phyloP scores from a whole-genome alignment of 2,113 vertebrate species.

The Pogonocichla stellata region DNA sequence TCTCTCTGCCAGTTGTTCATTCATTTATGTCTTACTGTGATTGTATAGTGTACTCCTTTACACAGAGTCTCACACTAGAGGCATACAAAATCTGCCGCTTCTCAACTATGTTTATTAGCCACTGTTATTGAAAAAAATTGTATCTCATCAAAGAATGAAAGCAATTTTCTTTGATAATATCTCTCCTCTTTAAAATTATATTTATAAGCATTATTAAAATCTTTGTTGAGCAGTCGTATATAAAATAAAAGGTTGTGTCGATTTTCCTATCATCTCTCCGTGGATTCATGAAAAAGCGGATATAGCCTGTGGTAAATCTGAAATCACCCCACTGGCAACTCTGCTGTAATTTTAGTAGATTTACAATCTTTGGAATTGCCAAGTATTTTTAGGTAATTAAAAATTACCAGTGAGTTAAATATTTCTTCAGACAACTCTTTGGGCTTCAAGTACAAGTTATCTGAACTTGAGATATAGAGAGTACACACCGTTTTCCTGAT shows the following conservation, averaged over 20 bases:
- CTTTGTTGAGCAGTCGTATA: not conserved
- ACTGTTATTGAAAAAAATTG: not conserved
- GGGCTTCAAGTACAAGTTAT: not conserved
- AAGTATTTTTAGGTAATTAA: not conserved
- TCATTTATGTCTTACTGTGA: not conserved
- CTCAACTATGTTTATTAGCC: not conserved
- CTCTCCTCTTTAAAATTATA: not conserved
- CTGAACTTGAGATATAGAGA: not conserved
- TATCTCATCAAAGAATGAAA: not conserved
- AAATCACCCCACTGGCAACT: not conserved
- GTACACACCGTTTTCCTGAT: not conserved
- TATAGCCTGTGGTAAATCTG: not conserved
- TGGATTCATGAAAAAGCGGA: not conserved
- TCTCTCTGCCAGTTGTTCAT: not conserved
- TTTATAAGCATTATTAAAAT: not conserved
- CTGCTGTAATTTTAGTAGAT: not conserved
- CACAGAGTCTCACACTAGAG: not conserved
- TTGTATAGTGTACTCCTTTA: not conserved
- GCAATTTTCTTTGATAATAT: not conserved
- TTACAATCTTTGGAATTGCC: not conserved
- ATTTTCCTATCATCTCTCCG: not conserved
- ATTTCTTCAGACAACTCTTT: not conserved
- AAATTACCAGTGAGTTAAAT: not conserved
- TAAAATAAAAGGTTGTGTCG: not conserved
- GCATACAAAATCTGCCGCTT: not conserved